Percentiles rank a stretch among this genome's conserved stretches.
Conservation (phyloP, 2,797 vertebrate genomes). For the Sphaeramia orbicularis region DNA sequence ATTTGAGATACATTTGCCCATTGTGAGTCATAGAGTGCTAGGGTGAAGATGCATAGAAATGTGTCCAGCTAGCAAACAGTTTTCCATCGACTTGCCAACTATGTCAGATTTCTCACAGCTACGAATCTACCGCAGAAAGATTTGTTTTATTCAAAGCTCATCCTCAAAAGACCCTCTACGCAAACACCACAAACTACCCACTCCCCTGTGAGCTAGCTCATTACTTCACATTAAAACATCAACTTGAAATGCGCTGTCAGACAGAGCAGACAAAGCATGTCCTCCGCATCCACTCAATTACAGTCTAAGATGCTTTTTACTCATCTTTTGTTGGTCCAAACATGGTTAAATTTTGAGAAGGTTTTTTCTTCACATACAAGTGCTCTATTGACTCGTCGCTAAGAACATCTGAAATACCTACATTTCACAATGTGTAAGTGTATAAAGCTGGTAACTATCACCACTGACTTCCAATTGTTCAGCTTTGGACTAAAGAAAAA, state of each 20-base stretch:
- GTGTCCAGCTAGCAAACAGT: constrained; percentile 75
- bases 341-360: constrained; percentile 42
- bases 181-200: constrained; percentile 38
- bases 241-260: constrained; percentile 56
- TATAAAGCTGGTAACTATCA: constrained; percentile 57
- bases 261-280: constrained; percentile 50
- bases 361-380: constrained; percentile 44
- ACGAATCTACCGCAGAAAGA: constrained; percentile 62
- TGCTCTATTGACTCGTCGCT: constrained; percentile 53
- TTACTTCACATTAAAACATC: constrained; percentile 63
- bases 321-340: constrained; percentile 53
- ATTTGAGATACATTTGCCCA: constrained; percentile 70
- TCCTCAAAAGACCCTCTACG: constrained; percentile 49
- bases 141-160: constrained; percentile 56
- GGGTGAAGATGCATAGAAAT: constrained; percentile 88
- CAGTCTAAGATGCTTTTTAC: constrained; percentile 18
- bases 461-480: constrained; percentile 43
- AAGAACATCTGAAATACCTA: constrained; percentile 44
- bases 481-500: constrained; percentile 55
- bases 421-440: constrained; percentile 49
- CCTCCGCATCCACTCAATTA: constrained; percentile 39
- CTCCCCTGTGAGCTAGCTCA: constrained; percentile 48
- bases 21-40: constrained; percentile 72
- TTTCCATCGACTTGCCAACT: constrained; percentile 60
- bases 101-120: constrained; percentile 41